A percentile compares a stretch with the other conserved stretches of the same genome.
These are phyloP conservation scores for Ptychoptera albimana DNA, from an alignment of 2,888 invertebrate species.

Conservation along the genomic window DNA sequence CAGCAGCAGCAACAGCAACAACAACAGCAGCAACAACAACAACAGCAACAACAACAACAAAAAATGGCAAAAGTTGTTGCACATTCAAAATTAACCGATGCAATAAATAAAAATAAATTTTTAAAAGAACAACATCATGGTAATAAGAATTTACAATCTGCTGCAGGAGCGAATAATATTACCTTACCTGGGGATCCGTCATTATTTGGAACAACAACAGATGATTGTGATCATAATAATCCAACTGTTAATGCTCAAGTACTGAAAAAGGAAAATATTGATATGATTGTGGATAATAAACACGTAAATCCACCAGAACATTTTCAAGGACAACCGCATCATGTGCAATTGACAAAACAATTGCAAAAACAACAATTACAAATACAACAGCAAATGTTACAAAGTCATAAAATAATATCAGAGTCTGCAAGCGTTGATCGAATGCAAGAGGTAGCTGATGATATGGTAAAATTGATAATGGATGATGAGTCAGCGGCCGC, in stretches of 20 bases:
- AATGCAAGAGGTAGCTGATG: slow-evolving; percentile 49
- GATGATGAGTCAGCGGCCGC: slow-evolving; percentile 38
- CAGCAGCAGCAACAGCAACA: slow-evolving; percentile 2
- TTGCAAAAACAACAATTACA: neutral
- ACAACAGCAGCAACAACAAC: slow-evolving; percentile 8
- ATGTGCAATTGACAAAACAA: neutral
- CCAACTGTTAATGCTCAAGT: slow-evolving; percentile 4
- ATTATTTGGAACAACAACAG: too few species aligned
- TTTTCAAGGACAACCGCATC: neutral
- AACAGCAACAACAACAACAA: slow-evolving; percentile 4
- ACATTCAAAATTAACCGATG: too few species aligned
- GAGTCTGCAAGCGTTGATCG: slow-evolving; percentile 29
- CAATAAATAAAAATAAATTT: slow-evolving; percentile 2
- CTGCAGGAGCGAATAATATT: slow-evolving; percentile 2
- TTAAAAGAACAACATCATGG: slow-evolving; percentile 4
- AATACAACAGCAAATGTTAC: neutral
- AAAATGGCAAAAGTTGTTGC: too few species aligned
- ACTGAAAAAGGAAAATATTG: slow-evolving; percentile 6
- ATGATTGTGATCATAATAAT: slow-evolving; percentile 2
- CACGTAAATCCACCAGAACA: slow-evolving; percentile 2
- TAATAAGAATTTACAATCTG: slow-evolving; percentile 5
- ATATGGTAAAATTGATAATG: slow-evolving; percentile 59
- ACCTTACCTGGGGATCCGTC: neutral
- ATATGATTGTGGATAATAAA: slow-evolving; percentile 5
- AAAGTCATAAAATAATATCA: neutral